phyloP scores from a whole-genome alignment of 1,140 invertebrate species.

The Heliconius hewitsoni region DNA sequence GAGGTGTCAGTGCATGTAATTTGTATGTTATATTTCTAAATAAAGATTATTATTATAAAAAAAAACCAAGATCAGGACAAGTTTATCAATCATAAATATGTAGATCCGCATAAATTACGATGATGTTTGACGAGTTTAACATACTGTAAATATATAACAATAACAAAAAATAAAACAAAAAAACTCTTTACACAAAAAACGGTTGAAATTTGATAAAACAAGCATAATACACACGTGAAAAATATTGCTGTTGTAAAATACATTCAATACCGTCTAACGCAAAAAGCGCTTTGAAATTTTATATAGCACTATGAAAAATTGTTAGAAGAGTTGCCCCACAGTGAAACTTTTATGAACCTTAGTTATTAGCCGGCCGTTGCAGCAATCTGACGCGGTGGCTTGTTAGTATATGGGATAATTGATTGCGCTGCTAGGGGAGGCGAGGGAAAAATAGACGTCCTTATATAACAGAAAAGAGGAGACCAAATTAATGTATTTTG shows the following conservation, averaged over 20 bases:
- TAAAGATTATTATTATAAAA: too few species aligned
- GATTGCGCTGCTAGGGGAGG: slow-evolving; percentile 1
- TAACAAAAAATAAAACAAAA: too few species aligned
- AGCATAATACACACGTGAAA: background rate
- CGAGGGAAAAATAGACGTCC: slow-evolving; percentile 6
- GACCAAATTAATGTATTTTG: slow-evolving; percentile 11
- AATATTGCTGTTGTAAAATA: slow-evolving; percentile 15
- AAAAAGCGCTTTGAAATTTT: background rate
- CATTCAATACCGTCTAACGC: slow-evolving; percentile 2
- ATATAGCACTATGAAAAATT: slow-evolving; percentile 21
- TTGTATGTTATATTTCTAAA: too few species aligned
- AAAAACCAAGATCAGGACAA: too few species aligned
- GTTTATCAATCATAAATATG: too few species aligned
- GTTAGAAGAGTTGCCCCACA: slow-evolving; percentile 13
- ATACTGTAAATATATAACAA: too few species aligned
- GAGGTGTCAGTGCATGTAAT: too few species aligned
- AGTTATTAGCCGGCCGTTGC: slow-evolving; percentile 18
- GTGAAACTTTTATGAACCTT: slow-evolving; percentile 22
- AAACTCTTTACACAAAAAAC: background rate
- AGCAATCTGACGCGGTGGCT: slow-evolving; percentile 26
- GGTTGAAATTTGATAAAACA: background rate
- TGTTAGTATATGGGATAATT: slow-evolving; percentile 29
- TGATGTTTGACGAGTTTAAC: too few species aligned
- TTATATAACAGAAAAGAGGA: slow-evolving; percentile 3
- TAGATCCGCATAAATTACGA: too few species aligned